phyloP scores from a whole-genome alignment of 2,113 vertebrate species.

The Epinephelus cyanopodus region DNA sequence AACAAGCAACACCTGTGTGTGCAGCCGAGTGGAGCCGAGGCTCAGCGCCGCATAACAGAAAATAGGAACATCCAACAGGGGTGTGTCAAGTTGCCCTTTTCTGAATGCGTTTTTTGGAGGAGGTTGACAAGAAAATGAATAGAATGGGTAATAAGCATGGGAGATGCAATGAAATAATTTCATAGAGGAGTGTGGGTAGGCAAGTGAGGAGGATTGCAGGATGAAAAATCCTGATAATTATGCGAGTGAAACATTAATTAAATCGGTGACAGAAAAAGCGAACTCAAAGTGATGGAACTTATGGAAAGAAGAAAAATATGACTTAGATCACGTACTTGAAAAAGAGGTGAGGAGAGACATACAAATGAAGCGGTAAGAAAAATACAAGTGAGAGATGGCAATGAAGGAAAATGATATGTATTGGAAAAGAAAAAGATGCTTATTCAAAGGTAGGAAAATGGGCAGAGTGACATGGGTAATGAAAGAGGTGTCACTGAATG shows the following conservation, averaged over 20 bases:
- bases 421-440: neutral
- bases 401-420: neutral
- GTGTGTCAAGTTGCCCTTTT: conserved; percentile 59
- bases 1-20: conserved; percentile 71
- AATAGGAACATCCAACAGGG: conserved; percentile 49
- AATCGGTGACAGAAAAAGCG: conserved; percentile 29
- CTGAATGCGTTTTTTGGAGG: conserved; percentile 30
- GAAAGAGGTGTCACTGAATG: conserved; percentile 27
- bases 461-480: neutral
- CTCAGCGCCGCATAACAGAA: conserved; percentile 32
- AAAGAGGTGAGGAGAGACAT: neutral
- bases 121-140: conserved; percentile 56
- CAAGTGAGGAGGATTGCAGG: neutral
- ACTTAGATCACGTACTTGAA: neutral
- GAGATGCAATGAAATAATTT: conserved; percentile 48
- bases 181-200: neutral
- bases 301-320: neutral
- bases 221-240: conserved; percentile 47
- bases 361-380: neutral
- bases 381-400: neutral
- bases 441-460: neutral
- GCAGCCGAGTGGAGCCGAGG: conserved; percentile 51
- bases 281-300: conserved; percentile 42
- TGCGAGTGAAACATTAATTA: conserved; percentile 46
- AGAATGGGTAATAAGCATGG: conserved; percentile 34